Percentiles rank a stretch among this genome's conserved stretches.
These are phyloP conservation scores for Teleopsis dalmanni DNA, from an alignment of 1,140 invertebrate species.

Conservation along the genomic window DNA sequence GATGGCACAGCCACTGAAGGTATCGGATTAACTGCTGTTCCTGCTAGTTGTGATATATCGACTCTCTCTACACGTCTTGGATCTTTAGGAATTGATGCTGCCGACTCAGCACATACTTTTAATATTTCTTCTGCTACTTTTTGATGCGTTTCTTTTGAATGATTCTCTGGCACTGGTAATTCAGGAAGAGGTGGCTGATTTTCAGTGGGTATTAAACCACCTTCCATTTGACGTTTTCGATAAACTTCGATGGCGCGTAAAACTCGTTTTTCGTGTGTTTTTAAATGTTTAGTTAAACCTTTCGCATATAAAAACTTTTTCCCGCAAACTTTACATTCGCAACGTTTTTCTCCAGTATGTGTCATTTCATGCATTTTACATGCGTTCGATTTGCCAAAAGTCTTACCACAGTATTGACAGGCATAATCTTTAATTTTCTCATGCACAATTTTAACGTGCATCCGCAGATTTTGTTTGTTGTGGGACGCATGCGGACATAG, in stretches of 20 bases:
- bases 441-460: slow-evolving; percentile 37
- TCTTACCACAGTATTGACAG: slow-evolving; percentile 37
- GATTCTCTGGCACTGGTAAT: slow-evolving; percentile 14
- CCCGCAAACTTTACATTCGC: slow-evolving; percentile 39
- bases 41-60: slow-evolving; percentile 31
- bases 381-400: slow-evolving; percentile 38
- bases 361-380: slow-evolving; percentile 42
- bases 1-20: slow-evolving; percentile 35
- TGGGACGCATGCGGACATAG: slow-evolving; percentile 37
- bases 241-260: slow-evolving; percentile 35
- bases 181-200: slow-evolving; percentile 13
- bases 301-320: slow-evolving; percentile 39
- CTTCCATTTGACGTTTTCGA: slow-evolving; percentile 33
- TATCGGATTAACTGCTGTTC: slow-evolving; percentile 37
- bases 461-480: slow-evolving; percentile 34
- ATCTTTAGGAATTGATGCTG: slow-evolving; percentile 36
- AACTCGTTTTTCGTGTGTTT: slow-evolving; percentile 38
- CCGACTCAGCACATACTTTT: slow-evolving; percentile 37
- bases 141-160: slow-evolving; percentile 16
- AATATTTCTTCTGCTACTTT: slow-evolving; percentile 38
- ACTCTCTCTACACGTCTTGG: slow-evolving; percentile 35
- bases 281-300: slow-evolving; percentile 34
- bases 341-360: slow-evolving; percentile 47
- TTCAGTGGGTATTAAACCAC: slow-evolving; percentile 15
- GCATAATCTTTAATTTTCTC: slow-evolving; percentile 39